phyloP scores from a whole-genome alignment of 1,140 invertebrate genomes.

The Brachionus koreanus region DNA sequence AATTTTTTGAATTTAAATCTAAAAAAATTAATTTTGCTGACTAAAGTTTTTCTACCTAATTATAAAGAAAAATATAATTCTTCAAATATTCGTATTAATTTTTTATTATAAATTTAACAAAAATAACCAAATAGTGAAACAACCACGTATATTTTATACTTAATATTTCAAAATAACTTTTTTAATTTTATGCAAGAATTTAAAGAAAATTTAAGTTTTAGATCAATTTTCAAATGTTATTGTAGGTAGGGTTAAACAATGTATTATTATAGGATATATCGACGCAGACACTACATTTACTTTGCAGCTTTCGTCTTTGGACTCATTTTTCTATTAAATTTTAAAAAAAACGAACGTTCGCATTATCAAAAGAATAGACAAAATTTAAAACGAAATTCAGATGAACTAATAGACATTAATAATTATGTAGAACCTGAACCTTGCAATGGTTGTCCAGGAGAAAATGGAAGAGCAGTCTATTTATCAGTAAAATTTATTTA shows the following conservation, averaged over 20 bases:
- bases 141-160: not conserved
- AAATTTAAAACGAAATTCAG: not conserved
- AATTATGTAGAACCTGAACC: constrained; percentile 22
- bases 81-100: not conserved
- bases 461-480: constrained; percentile 26
- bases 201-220: not conserved
- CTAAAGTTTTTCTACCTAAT: not conserved
- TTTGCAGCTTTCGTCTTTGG: not conserved
- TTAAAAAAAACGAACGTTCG: not conserved
- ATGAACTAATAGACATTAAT: not conserved
- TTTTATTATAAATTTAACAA: constrained; percentile 6
- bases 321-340: not conserved
- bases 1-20: not conserved
- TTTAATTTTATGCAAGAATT: constrained; percentile 39
- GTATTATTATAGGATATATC: not conserved
- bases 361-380: not conserved
- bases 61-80: not conserved
- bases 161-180: not conserved
- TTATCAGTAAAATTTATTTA: not conserved
- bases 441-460: constrained; percentile 24
- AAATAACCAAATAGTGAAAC: not conserved
- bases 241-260: not conserved
- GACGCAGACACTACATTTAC: constrained; percentile 9
- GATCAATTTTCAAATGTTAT: not conserved
- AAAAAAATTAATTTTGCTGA: not conserved